These are phyloP conservation scores for Danaus melanippus DNA, from an alignment of 1,140 invertebrate genomes.

Conservation along the genomic window DNA sequence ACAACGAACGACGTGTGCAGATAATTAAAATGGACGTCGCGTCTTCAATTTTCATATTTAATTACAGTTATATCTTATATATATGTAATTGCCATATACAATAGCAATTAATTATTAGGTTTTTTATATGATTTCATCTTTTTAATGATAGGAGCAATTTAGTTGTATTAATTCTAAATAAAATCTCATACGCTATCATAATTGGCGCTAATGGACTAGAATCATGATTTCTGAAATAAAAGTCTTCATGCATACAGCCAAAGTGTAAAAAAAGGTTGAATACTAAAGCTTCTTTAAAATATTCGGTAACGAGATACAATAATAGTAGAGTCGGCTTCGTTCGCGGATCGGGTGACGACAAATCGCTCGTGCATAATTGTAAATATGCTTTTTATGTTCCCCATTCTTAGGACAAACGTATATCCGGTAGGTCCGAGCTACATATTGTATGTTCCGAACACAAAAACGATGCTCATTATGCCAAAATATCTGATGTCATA, in stretches of 20 bases:
- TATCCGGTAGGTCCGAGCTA: conserved; percentile 53
- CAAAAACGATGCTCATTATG: conserved; percentile 57
- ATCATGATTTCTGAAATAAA: too few species aligned
- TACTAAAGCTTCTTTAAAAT: conserved; percentile 13
- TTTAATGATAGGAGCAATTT: too few species aligned
- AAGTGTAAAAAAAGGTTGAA: too few species aligned
- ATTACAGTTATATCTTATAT: too few species aligned
- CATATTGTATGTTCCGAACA: conserved; percentile 46
- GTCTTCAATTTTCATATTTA: too few species aligned
- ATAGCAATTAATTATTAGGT: too few species aligned
- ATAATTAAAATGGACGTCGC: conserved; percentile 36
- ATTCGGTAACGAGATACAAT: conserved; percentile 53
- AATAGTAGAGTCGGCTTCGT: conserved; percentile 40
- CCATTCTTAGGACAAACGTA: conserved; percentile 51
- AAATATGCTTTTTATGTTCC: conserved; percentile 58
- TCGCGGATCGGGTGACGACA: conserved; percentile 62
- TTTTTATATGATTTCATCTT: too few species aligned
- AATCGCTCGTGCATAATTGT: conserved; percentile 68
- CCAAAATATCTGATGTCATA: conserved; percentile 14
- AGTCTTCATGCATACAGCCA: too few species aligned
- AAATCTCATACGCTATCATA: too few species aligned
- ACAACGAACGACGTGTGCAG: conserved; percentile 46
- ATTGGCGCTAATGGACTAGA: too few species aligned
- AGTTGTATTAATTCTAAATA: too few species aligned
- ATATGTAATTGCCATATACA: too few species aligned